A percentile compares a stretch with the other conserved stretches of the same genome.
Evolutionary conservation across 2,113 vertebrate genomes (phyloP).

Genomic region (Glareola pratincola): DNA sequence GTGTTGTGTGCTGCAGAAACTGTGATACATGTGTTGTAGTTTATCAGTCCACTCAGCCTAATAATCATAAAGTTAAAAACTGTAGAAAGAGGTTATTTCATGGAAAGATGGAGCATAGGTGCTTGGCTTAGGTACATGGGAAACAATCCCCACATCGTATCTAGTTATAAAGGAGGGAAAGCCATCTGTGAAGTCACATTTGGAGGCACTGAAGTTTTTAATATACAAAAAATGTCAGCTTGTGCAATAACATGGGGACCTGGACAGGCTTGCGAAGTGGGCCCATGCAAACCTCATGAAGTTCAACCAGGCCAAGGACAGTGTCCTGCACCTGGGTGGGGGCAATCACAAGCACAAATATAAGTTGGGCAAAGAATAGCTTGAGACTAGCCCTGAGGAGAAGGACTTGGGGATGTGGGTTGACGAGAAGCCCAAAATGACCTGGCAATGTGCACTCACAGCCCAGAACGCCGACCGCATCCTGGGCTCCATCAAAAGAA

Average conservation of each 20-base stretch:
- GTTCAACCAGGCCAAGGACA: too few relatives aligned
- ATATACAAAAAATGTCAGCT: background rate
- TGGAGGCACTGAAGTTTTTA: background rate
- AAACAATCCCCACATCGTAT: background rate
- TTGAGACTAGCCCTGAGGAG: too few relatives aligned
- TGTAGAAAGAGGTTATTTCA: background rate
- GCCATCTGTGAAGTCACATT: background rate
- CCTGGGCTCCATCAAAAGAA: too few relatives aligned
- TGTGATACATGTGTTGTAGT: background rate
- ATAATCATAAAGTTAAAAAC: background rate
- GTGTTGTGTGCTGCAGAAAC: background rate
- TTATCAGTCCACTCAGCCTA: background rate
- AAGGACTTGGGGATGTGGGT: too few relatives aligned
- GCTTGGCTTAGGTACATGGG: background rate
- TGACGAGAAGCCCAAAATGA: too few relatives aligned
- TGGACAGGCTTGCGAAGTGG: too few relatives aligned
- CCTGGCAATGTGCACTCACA: too few relatives aligned
- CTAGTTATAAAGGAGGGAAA: background rate
- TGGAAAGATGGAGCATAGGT: background rate
- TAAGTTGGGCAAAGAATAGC: too few relatives aligned
- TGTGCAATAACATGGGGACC: background rate
- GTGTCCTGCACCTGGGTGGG: too few relatives aligned
- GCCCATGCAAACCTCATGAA: too few relatives aligned
- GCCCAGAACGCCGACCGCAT: too few relatives aligned
- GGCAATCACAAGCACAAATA: too few relatives aligned